Evolutionary conservation across 1,140 invertebrate genomes (phyloP).

Genomic region (Oppia nitens): DNA sequence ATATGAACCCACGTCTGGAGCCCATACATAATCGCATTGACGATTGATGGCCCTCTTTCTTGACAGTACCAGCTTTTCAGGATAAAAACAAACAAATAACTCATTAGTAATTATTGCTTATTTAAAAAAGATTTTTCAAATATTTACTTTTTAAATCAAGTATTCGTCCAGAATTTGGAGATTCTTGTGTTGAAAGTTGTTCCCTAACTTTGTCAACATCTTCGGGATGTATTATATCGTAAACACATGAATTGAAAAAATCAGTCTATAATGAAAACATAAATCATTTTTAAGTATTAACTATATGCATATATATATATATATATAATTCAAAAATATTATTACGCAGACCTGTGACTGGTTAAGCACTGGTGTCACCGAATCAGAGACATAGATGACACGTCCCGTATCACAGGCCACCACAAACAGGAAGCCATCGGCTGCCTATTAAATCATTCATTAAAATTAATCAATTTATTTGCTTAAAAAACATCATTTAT

Average conservation of each 20-base stretch:
- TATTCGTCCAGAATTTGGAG: conserved; percentile 85
- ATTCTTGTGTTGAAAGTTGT: conserved; percentile 89
- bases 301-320: too few species aligned
- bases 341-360: conserved; percentile 51
- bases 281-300: not conserved
- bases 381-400: conserved; percentile 96
- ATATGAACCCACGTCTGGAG: conserved; percentile 92
- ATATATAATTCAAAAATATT: not conserved
- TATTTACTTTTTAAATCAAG: conserved; percentile 70
- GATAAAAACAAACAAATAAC: not conserved
- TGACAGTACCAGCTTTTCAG: conserved; percentile 66
- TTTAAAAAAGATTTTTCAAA: conserved; percentile 4
- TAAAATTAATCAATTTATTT: conserved; percentile 4
- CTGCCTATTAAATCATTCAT: conserved; percentile 40
- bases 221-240: conserved; percentile 92
- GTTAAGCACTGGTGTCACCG: conserved; percentile 91
- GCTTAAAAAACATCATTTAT: not conserved
- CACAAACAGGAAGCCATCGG: conserved; percentile 97
- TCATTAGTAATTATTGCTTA: not conserved
- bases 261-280: conserved; percentile 46
- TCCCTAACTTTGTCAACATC: conserved; percentile 85
- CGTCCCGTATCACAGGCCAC: conserved; percentile 92
- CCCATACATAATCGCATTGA: conserved; percentile 96
- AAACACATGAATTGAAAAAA: conserved; percentile 89
- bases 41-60: conserved; percentile 94